Evolutionary conservation across 2,797 vertebrate species (phyloP).

Genomic region (Dipus sagitta): DNA sequence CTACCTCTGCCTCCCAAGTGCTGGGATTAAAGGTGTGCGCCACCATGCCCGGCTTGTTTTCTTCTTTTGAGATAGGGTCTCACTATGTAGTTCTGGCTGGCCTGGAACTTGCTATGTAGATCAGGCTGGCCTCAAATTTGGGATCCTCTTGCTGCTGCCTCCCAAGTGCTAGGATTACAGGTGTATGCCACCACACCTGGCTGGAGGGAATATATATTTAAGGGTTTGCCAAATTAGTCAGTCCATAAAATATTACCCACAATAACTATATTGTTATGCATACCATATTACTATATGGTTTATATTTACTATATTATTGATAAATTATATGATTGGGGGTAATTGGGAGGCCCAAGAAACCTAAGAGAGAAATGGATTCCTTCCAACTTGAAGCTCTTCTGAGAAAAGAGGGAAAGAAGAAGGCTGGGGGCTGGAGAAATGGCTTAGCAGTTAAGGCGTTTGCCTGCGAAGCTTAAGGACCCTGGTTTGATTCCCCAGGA

Average conservation of each 20-base stretch:
- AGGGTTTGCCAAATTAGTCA: slow-evolving; percentile 26
- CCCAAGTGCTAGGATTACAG: background rate
- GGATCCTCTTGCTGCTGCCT: background rate
- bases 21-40: too few species aligned
- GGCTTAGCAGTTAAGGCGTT: too few species aligned
- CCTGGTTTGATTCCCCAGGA: too few species aligned
- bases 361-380: background rate
- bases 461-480: too few species aligned
- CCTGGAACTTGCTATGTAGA: background rate
- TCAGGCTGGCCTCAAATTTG: background rate
- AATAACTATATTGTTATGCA: slow-evolving; percentile 34
- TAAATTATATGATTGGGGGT: slow-evolving; percentile 7
- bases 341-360: background rate
- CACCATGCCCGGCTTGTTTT: background rate
- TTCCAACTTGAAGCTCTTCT: background rate
- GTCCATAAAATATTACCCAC: slow-evolving; percentile 55
- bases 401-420: background rate
- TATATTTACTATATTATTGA: slow-evolving; percentile 37
- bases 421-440: background rate
- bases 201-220: slow-evolving; percentile 4
- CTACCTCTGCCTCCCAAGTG: too few species aligned
- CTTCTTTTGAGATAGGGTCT: background rate
- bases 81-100: background rate
- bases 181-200: background rate
- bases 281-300: slow-evolving; percentile 48